phyloP scores from a whole-genome alignment of 2,113 vertebrate genomes.

The Mustela nigripes region DNA sequence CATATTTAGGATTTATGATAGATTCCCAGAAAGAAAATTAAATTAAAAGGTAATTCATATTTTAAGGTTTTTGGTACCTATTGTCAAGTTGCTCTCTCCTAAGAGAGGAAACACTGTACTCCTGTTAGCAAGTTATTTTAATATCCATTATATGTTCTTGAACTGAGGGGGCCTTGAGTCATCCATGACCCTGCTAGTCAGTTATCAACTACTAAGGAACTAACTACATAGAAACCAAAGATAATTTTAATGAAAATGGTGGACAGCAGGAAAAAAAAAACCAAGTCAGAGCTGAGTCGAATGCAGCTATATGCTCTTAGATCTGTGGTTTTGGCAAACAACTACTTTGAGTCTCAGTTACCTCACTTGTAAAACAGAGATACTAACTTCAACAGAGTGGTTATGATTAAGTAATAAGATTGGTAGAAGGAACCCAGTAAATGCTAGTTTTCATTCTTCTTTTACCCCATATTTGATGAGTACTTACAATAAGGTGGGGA shows the following conservation, averaged over 20 bases:
- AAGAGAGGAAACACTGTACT: background rate
- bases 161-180: background rate
- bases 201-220: background rate
- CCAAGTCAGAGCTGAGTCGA: background rate
- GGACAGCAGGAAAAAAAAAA: background rate
- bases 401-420: background rate
- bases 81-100: slow-evolving; percentile 24
- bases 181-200: background rate
- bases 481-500: background rate
- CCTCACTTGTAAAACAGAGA: background rate
- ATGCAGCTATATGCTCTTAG: background rate
- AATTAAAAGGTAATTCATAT: slow-evolving; percentile 7
- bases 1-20: slow-evolving; percentile 43
- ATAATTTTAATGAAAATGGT: background rate
- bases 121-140: background rate
- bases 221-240: background rate
- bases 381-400: background rate
- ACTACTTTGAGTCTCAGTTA: background rate
- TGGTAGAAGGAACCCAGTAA: background rate
- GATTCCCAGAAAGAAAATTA: background rate
- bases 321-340: slow-evolving; percentile 11
- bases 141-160: background rate
- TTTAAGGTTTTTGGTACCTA: background rate
- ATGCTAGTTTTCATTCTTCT: slow-evolving; percentile 20
- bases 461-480: background rate